Base-by-base conservation (phyloP, 2,797 vertebrate genomes). In the Myotis myotis region DNA sequence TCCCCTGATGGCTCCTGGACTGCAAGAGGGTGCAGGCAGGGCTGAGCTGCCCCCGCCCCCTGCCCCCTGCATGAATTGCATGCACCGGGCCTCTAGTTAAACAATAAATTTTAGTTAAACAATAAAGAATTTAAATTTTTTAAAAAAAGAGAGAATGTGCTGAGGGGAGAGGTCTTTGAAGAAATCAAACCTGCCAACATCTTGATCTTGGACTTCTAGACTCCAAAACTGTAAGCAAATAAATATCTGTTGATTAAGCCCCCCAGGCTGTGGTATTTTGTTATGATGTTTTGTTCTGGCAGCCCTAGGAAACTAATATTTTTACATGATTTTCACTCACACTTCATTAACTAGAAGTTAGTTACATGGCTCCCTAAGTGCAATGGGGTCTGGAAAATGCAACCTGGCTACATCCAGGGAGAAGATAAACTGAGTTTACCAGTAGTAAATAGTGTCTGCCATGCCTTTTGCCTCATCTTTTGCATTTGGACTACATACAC, bases 271-370 rank as follows among this genome's bases (percentile, higher is more conserved):
- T 88, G 71, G 53, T 78, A 74, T 53, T 89, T n/a, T 47, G 53
- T 87, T 85, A 60, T n/a, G 16, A 89, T n/a, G 30, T 30, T 91
- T 36, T 53, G 60, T 87, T 81, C 64, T 36, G 28, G 86, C 47
- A 80, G 15, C 20, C n/a, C 68, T 53, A 68, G 57, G 76, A 82
- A 38, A 86, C 22, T 75, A 60, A 80, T 75, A 49, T 66, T 30
- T 28, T 11, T 33, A 57, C 15, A 20, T 80, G 25, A 79, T 87
- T 94, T 70, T 93, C 80, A 91, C 13, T 86, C 76, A 78, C 17
- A 57, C 19, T 85, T 60, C 28, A 70, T 90, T 95, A 94, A 87
- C 30, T 79, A 80, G 36, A 83, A 87, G 57, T 89, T 53, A 87
- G 12, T 79, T 33, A 53, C 17, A 16, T 57, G 76, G 25, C 23